Evolutionary conservation across 1,140 invertebrate genomes (phyloP).

Genomic region (Drosophila repleta): DNA sequence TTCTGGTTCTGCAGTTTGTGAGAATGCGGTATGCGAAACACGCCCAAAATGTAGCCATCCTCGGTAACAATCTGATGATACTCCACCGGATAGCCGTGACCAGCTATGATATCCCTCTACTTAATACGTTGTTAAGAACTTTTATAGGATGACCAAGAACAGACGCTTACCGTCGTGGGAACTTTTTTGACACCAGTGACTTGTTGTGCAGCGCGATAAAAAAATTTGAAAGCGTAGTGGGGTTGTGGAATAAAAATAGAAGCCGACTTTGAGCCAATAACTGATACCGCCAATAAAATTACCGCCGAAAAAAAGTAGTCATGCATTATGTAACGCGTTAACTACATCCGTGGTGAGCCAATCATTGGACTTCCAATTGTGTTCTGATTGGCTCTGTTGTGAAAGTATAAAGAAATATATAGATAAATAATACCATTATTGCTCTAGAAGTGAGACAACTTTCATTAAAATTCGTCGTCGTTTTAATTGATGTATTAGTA

Average conservation of each 20-base stretch:
- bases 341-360: background rate
- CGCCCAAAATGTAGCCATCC: conserved; percentile 85
- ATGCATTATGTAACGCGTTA: conserved; percentile 27
- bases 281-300: conserved; percentile 20
- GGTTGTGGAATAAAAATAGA: conserved; percentile 13
- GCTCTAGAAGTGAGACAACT: no score
- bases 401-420: no score
- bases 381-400: background rate
- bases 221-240: conserved; percentile 46
- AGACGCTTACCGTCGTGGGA: conserved; percentile 44
- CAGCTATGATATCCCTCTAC: conserved; percentile 49
- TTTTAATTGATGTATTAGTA: background rate
- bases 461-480: no score
- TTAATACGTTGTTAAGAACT: background rate
- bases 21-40: conserved; percentile 84
- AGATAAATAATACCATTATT: no score
- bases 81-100: conserved; percentile 85
- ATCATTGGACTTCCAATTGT: conserved; percentile 12
- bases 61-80: conserved; percentile 84
- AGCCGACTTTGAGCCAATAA: conserved; percentile 9
- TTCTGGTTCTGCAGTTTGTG: conserved; percentile 52
- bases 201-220: no score
- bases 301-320: conserved; percentile 11
- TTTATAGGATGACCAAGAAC: background rate
- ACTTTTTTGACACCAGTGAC: conserved; percentile 11